Evolutionary conservation across 2,113 vertebrate genomes (phyloP), one percentile per base, ranked within the genome.

Genomic region (Halichoeres trimaculatus): DNA sequence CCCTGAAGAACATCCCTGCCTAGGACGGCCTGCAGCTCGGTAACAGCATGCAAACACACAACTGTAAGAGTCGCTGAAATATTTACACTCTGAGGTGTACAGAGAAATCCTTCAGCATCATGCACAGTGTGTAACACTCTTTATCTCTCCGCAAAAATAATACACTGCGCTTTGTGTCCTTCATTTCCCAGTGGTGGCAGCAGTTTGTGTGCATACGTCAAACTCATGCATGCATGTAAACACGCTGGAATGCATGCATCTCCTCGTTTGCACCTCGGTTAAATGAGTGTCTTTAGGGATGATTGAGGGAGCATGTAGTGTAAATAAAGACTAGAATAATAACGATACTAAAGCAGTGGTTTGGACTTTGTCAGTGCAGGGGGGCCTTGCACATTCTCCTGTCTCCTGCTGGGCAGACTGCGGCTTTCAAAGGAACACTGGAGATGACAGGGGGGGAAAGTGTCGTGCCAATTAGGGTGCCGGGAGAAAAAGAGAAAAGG

Each of bases 391-490:
- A 74, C 80, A 85, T 82, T 70, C 58, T 73, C 71, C 78, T 43
- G 56, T 76, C 74, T 75, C 84, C 88, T 76, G 76, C 89, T 91
- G 89, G 41, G 85, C 56, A 80, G 70, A 88, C 89, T 85, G 74
- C 59, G 76, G 82, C 86, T 86, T 91, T 88, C 85, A 88, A 85
- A 84, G 78, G 68, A 80, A 84, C 80, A 83, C 71, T 74, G 81
- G 78, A 78, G 83, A 91, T 88, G 86, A 92, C 86, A 83, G 69
- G 61, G 67, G 67, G 69, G 24, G 74, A 78, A 72, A 80, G 81
- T 86, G 85, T 53, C 62, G 57, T 66, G 85, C 85, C 91, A 91
- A 91, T 92, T 94, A 92, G 86, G 85, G 65, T 72, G 64, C 77
- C 1, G 56, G 60, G 64, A 79, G 70, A 67, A 76, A 82, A 72